Percentiles rank a stretch among this genome's conserved stretches.
These are phyloP conservation scores for Macropus fuliginosus DNA, from an alignment of 2,797 vertebrate genomes.

Conservation along the genomic window DNA sequence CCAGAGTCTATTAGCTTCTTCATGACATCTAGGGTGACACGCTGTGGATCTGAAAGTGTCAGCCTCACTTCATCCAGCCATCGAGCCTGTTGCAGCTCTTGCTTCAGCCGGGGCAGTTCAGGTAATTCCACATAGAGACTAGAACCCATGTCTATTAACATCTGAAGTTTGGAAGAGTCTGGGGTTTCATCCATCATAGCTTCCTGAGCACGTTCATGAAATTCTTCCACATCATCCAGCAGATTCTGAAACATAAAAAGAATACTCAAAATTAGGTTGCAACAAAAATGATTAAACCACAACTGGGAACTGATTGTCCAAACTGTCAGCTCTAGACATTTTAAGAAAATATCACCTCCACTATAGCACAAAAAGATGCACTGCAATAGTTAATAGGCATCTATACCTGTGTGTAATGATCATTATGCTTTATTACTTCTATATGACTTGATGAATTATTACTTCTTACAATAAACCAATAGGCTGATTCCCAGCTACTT, in stretches of 20 bases:
- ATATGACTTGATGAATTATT: not conserved
- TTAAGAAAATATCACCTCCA: constrained; percentile 22
- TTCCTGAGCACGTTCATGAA: constrained; percentile 96
- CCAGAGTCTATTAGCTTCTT: constrained; percentile 98
- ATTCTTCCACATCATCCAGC: constrained; percentile 97
- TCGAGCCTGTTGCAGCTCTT: constrained; percentile 97
- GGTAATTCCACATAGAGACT: constrained; percentile 97
- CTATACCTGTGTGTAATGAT: constrained; percentile 47
- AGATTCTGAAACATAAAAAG: constrained; percentile 89
- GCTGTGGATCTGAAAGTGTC: constrained; percentile 93
- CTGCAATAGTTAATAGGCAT: constrained; percentile 12
- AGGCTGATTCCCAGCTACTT: not conserved
- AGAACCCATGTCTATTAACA: constrained; percentile 94
- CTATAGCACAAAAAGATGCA: constrained; percentile 18
- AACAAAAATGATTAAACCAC: not conserved
- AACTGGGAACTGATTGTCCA: constrained; percentile 6
- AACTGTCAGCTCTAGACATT: constrained; percentile 43
- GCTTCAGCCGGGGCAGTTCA: constrained; percentile 94
- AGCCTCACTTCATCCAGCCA: constrained; percentile 98
- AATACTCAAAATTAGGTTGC: constrained; percentile 38
- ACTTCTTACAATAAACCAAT: constrained; percentile 4
- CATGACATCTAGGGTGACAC: constrained; percentile 97
- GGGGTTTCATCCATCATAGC: constrained; percentile 95
- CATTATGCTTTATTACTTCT: constrained; percentile 19
- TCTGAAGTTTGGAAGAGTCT: constrained; percentile 96